Conservation (phyloP, 2,113 vertebrate genomes). For the Pangasianodon hypophthalmus region DNA sequence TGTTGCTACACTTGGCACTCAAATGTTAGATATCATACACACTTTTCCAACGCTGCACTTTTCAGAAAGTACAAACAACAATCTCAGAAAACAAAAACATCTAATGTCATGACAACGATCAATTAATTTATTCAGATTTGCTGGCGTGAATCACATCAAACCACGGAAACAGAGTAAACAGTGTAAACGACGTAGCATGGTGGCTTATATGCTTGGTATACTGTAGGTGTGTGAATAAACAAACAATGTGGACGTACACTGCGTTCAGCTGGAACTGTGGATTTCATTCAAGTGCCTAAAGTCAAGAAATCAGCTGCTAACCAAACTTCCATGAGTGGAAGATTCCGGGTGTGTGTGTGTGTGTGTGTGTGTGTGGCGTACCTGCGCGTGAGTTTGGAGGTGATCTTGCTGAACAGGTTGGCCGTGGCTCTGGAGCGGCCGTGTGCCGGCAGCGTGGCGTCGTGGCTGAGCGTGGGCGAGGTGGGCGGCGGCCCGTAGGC, state of each 20-base stretch:
- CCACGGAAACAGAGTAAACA: background rate
- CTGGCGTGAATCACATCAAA: background rate
- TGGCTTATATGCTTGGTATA: background rate
- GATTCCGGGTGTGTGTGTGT: too few species aligned
- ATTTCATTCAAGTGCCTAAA: background rate
- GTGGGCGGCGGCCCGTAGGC: constrained; percentile 86
- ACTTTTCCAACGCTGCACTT: background rate
- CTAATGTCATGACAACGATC: background rate
- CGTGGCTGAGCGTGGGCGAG: constrained; percentile 86
- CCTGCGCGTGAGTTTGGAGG: constrained; percentile 94
- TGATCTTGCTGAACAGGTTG: constrained; percentile 95
- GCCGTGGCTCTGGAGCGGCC: constrained; percentile 85
- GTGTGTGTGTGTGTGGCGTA: constrained; percentile 57
- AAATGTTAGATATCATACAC: background rate
- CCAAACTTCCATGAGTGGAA: too few species aligned
- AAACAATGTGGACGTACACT: background rate
- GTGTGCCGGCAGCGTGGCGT: constrained; percentile 78
- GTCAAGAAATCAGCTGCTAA: background rate
- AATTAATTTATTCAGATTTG: background rate
- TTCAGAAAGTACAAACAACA: background rate
- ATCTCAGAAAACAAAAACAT: background rate
- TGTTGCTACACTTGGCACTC: background rate
- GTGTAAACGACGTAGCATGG: background rate
- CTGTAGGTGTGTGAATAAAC: background rate
- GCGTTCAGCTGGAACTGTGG: too few species aligned